A percentile compares a stretch with the other conserved stretches of the same genome.
These are phyloP conservation scores for Carcinoscorpius rotundicauda DNA, from an alignment of 1,140 invertebrate species.

Conservation along the genomic window DNA sequence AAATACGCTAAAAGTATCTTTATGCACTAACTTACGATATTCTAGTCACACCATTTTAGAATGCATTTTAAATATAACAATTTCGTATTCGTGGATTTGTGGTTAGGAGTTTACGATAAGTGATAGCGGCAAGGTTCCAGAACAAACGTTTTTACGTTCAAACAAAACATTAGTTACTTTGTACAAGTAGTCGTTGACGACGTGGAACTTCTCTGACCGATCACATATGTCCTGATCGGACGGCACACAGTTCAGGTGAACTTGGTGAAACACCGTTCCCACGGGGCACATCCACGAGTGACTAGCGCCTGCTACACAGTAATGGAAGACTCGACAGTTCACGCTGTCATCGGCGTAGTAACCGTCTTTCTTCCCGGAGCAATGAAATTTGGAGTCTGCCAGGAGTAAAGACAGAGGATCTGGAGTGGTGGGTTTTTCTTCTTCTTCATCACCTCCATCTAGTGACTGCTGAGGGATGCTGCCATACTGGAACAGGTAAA, in stretches of 20 bases:
- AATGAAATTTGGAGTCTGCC: slow-evolving; percentile 70
- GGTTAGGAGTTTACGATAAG: no score
- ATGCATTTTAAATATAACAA: no score
- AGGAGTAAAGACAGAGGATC: slow-evolving; percentile 64
- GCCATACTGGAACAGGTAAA: no score
- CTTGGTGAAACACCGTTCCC: slow-evolving; percentile 79
- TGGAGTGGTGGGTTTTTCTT: slow-evolving; percentile 68
- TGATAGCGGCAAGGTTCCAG: no score
- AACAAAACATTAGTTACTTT: slow-evolving; percentile 50
- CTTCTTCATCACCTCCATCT: slow-evolving; percentile 32
- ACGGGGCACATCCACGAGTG: slow-evolving; percentile 89
- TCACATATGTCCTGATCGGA: slow-evolving; percentile 77
- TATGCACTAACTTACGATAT: no score
- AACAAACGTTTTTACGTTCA: no score
- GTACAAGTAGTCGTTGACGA: slow-evolving; percentile 86
- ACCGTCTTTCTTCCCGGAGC: slow-evolving; percentile 62
- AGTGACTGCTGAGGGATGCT: no score
- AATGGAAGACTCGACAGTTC: slow-evolving; percentile 85
- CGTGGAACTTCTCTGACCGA: slow-evolving; percentile 76
- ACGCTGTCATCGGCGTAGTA: slow-evolving; percentile 84
- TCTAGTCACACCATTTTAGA: no score
- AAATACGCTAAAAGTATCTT: no score
- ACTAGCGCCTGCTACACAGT: slow-evolving; percentile 76
- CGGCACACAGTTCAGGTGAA: slow-evolving; percentile 86
- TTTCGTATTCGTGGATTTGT: no score